phyloP scores from a whole-genome alignment of 2,888 invertebrate species.

The Tetropium fuscum region DNA sequence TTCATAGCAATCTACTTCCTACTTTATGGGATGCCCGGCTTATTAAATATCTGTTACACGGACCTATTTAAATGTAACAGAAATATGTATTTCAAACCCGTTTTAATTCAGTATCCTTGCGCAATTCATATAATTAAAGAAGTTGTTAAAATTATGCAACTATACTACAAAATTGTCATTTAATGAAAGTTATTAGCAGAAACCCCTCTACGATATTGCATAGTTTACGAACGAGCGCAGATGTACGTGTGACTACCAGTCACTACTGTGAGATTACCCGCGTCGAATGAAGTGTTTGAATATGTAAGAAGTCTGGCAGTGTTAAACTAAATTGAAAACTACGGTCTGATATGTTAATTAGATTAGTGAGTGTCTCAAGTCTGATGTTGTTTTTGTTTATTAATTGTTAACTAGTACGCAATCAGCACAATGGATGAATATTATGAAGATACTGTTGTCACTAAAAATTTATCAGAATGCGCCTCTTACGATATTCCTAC shows the following conservation, averaged over 20 bases:
- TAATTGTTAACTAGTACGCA: background rate
- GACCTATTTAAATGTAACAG: too few species aligned
- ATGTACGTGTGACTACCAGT: background rate
- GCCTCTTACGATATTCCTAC: constrained; percentile 54
- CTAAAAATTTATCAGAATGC: constrained; percentile 41
- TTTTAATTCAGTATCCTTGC: too few species aligned
- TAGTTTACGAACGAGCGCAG: background rate
- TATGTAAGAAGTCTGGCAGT: background rate
- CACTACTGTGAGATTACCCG: background rate
- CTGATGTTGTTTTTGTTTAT: background rate
- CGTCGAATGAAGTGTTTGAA: background rate
- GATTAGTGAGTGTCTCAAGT: background rate
- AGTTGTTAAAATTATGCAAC: too few species aligned
- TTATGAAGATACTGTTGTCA: constrained; percentile 10
- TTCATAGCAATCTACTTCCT: too few species aligned
- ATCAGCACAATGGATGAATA: constrained; percentile 3
- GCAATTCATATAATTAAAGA: too few species aligned
- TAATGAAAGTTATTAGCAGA: constrained; percentile 3
- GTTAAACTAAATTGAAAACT: background rate
- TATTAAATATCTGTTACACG: too few species aligned
- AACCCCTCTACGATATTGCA: constrained; percentile 8
- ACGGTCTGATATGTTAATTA: background rate
- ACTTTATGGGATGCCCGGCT: too few species aligned
- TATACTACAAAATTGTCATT: too few species aligned
- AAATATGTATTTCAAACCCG: too few species aligned